Conservation (phyloP, 2,113 vertebrate genomes). For the Nesogale talazaci region DNA sequence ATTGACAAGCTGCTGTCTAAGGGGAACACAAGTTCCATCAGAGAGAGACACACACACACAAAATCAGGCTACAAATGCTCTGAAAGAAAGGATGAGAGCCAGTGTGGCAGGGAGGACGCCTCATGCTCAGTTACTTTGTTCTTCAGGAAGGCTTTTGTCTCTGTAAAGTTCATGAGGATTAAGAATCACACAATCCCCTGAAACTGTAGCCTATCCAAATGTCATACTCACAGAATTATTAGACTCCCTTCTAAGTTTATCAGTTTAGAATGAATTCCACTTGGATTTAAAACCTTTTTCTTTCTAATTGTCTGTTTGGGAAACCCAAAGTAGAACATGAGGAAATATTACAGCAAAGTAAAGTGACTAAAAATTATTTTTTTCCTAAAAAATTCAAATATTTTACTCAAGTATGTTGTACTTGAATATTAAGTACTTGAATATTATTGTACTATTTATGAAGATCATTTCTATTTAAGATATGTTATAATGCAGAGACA, state of each 20-base stretch:
- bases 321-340: conserved; percentile 38
- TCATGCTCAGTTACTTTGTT: conserved; percentile 55
- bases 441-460: background rate
- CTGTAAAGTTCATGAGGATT: conserved; percentile 76
- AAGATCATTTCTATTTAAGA: conserved; percentile 50
- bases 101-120: background rate
- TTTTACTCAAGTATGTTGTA: conserved; percentile 42
- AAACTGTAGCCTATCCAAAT: conserved; percentile 63
- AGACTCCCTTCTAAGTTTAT: conserved; percentile 27
- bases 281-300: conserved; percentile 67
- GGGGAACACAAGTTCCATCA: background rate
- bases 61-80: background rate
- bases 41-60: conserved; percentile 31
- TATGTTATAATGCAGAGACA: conserved; percentile 1
- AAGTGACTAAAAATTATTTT: conserved; percentile 42
- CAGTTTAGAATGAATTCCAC: conserved; percentile 55
- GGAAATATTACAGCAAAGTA: conserved; percentile 52
- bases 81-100: background rate
- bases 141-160: conserved; percentile 63
- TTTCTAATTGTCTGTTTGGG: conserved; percentile 47
- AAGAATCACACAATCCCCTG: conserved; percentile 59
- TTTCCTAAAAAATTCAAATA: conserved; percentile 42
- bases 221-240: conserved; percentile 48
- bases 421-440: too few relatives aligned
- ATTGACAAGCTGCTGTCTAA: background rate